phyloP scores from a whole-genome alignment of 1,140 invertebrate species.

The Drosophila mojavensis region DNA sequence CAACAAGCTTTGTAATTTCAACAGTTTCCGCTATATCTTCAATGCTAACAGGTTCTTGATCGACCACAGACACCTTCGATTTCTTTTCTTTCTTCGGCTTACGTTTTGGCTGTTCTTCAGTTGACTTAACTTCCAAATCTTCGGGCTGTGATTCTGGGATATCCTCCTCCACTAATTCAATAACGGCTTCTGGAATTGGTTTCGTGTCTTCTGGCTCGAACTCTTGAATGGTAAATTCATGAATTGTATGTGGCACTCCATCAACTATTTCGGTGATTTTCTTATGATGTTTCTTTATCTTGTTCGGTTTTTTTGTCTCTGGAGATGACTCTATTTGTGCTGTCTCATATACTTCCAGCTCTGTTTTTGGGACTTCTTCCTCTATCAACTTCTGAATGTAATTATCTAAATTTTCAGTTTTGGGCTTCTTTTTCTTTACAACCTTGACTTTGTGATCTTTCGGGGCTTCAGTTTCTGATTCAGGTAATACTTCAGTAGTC shows the following conservation, averaged over 20 bases:
- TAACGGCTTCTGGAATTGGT: conserved; percentile 13
- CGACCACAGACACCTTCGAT: conserved; percentile 27
- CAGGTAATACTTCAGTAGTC: conserved; percentile 78
- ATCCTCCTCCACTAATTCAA: conserved; percentile 42
- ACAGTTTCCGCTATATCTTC: conserved; percentile 55
- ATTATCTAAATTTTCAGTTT: conserved; percentile 61
- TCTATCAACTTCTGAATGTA: conserved; percentile 67
- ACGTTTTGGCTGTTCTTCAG: conserved; percentile 54
- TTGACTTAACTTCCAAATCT: conserved; percentile 46
- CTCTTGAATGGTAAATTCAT: conserved; percentile 66
- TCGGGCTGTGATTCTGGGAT: conserved; percentile 27
- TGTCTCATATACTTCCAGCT: conserved; percentile 58
- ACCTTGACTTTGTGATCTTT: conserved; percentile 68
- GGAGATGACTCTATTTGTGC: conserved; percentile 36
- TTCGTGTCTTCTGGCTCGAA: conserved; percentile 44
- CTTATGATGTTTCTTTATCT: conserved; percentile 67
- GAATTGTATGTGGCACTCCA: conserved; percentile 58
- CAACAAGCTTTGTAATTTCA: conserved; percentile 28
- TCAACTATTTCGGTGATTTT: conserved; percentile 63
- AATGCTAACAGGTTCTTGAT: conserved; percentile 46
- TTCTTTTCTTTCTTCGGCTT: conserved; percentile 59
- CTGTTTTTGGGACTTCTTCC: conserved; percentile 68
- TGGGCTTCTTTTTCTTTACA: conserved; percentile 60
- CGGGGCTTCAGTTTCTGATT: conserved; percentile 54
- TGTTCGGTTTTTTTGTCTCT: conserved; percentile 71